Conservation (phyloP, 2,113 vertebrate species). For the Melanostigma gelatinosum region DNA sequence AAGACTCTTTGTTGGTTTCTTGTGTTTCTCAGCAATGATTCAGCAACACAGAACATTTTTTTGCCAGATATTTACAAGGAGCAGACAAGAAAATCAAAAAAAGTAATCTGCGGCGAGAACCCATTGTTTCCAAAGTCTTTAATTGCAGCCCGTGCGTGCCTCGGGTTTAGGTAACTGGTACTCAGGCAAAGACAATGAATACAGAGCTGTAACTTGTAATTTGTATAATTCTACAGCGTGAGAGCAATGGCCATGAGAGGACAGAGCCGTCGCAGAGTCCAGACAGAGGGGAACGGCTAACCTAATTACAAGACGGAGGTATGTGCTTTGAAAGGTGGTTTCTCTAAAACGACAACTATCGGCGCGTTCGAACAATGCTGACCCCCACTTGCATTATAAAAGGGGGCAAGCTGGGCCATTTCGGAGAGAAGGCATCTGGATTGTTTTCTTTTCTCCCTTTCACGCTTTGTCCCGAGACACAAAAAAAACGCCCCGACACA, state of each 20-base stretch:
- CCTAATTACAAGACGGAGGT: slow-evolving; percentile 71
- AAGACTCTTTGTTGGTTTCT: background rate
- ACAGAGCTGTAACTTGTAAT: slow-evolving; percentile 6
- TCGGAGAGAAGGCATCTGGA: slow-evolving; percentile 55
- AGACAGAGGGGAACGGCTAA: slow-evolving; percentile 24
- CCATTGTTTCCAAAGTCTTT: slow-evolving; percentile 42
- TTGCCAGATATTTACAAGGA: slow-evolving; percentile 32
- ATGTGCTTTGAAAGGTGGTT: slow-evolving; percentile 57
- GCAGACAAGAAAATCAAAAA: slow-evolving; percentile 21
- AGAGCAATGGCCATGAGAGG: slow-evolving; percentile 21
- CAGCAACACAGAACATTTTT: background rate
- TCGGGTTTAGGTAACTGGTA: background rate
- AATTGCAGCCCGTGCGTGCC: slow-evolving; percentile 14
- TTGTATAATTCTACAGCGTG: slow-evolving; percentile 26
- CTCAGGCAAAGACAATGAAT: slow-evolving; percentile 38
- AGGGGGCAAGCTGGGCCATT: slow-evolving; percentile 46
- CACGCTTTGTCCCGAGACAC: slow-evolving; percentile 72
- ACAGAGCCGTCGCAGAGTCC: slow-evolving; percentile 6
- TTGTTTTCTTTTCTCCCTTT: slow-evolving; percentile 74
- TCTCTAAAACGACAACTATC: slow-evolving; percentile 49
- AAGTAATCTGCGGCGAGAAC: slow-evolving; percentile 12
- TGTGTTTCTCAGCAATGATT: background rate
- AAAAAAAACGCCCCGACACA: slow-evolving; percentile 77
- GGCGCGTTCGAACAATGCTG: slow-evolving; percentile 42
- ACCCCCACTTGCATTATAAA: slow-evolving; percentile 74